Base-by-base conservation (phyloP, 2,113 vertebrate genomes). In the Copsychus sechellarum region DNA sequence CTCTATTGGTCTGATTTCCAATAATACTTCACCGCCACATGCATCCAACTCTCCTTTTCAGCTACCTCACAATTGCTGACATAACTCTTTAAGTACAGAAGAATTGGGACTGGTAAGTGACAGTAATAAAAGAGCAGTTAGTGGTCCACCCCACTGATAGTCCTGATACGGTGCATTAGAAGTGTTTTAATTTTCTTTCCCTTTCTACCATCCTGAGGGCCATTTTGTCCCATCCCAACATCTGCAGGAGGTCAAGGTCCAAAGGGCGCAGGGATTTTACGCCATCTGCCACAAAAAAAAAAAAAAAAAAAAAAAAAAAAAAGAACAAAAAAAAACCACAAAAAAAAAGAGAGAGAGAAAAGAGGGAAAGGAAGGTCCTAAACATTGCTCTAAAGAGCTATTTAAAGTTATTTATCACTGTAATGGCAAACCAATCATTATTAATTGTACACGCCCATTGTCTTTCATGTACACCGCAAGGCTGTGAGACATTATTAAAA, bases 221-320 rank as follows among this genome's bases (percentile, higher is more conserved):
- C 95, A 96, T 96, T 98, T 96, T 97, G 96, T 94, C 96, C 89
- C 19, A 96, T 98, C 82, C 88, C 97, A 98, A 98, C 98, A 99
- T 98, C 98, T 99, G 98, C 97, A 98, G 98, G 98, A 98, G 98
- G 98, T 98, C 98, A 98, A 97, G 97, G 96, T 97, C 94, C 95
- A 90, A 87, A 96, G 97, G 96, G 97, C 95, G 94, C 96, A 96
- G 78, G 97, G 97, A 98, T 98, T 98, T 98, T 96, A 70, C 95
- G 96, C 99, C 99, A 99, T 99, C 99, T 99, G 99, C 98, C 97
- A 92, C 97, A 6, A 66, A 65, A 88, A 71, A 58, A 73, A 74
- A 51, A 77, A 88, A 81, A 84, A 94, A 97, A 97, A 97, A 86
- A 81, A 34, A 33, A 71, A 76, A 85, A 76, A 82, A 45, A 12